Evolutionary conservation across 2,113 vertebrate species (phyloP).

Genomic region (Guaruba guarouba): DNA sequence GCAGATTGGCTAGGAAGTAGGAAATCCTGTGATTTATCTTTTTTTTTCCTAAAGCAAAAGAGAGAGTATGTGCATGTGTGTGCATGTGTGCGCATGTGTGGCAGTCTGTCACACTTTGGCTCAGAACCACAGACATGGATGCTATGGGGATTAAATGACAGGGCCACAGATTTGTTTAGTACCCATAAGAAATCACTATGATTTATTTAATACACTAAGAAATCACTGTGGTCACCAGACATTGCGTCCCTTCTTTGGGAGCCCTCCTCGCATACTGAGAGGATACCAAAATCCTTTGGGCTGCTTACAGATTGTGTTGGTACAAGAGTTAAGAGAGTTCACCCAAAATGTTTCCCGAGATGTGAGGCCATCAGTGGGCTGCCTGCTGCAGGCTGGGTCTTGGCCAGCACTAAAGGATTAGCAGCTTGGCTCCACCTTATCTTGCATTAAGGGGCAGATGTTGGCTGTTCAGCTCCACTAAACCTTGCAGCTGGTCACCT

Average conservation of each 20-base stretch:
- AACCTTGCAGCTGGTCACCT: constrained; percentile 29
- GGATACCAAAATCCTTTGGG: not conserved
- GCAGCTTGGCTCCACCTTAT: not conserved
- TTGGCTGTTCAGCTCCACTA: not conserved
- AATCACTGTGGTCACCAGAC: not conserved
- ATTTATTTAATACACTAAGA: not conserved
- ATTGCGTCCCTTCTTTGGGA: not conserved
- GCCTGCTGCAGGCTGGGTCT: not conserved
- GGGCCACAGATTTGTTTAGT: not conserved
- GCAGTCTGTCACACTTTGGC: not conserved
- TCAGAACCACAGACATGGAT: not conserved
- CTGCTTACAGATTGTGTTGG: not conserved
- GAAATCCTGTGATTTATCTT: not conserved
- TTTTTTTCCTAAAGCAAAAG: not conserved
- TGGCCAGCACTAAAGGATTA: not conserved
- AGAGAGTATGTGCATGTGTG: not conserved
- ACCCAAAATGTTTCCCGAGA: not conserved
- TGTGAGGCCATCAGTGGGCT: not conserved
- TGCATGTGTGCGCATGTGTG: not conserved
- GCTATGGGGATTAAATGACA: not conserved
- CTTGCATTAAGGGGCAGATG: constrained; percentile 6
- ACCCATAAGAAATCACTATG: not conserved
- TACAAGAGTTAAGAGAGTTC: not conserved
- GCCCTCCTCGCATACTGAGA: not conserved
- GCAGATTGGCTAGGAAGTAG: not conserved